Evolutionary conservation across 2,113 vertebrate genomes (phyloP).

Genomic region (Pseudolaguvia tuberculata): DNA sequence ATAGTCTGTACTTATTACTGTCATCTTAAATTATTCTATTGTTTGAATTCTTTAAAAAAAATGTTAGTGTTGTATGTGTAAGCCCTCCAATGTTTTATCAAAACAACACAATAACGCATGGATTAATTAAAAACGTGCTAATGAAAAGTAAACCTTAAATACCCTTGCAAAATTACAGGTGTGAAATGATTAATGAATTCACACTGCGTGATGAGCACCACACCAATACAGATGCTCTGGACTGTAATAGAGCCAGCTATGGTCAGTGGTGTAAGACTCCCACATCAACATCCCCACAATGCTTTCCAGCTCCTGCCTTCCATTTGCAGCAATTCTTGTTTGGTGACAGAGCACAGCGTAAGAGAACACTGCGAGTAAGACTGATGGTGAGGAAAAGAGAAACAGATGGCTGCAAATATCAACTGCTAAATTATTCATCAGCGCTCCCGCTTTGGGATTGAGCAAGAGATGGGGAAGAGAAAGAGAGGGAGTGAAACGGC

Average conservation of each 20-base stretch:
- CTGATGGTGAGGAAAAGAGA: constrained; percentile 43
- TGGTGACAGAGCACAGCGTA: constrained; percentile 39
- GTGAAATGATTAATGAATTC: constrained; percentile 10
- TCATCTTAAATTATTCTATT: constrained; percentile 21
- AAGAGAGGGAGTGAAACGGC: constrained; percentile 53
- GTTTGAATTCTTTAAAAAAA: constrained; percentile 4
- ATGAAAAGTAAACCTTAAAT: constrained; percentile 23
- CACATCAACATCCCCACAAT: background rate
- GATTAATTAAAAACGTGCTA: constrained; percentile 14
- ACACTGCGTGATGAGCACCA: background rate
- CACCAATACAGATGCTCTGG: background rate
- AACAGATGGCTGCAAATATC: constrained; percentile 54
- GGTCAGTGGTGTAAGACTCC: constrained; percentile 16
- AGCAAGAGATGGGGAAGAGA: constrained; percentile 40
- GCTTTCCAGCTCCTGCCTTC: constrained; percentile 1
- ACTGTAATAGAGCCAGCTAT: background rate
- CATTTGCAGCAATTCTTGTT: constrained; percentile 35
- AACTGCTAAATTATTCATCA: constrained; percentile 54
- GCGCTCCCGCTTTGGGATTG: constrained; percentile 36
- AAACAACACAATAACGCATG: background rate
- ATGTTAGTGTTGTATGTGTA: background rate
- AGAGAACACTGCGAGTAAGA: constrained; percentile 41
- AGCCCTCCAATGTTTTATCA: background rate
- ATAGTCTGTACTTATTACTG: background rate
- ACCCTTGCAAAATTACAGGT: constrained; percentile 15